A percentile compares a stretch with the other conserved stretches of the same genome.
phyloP scores from a whole-genome alignment of 2,888 invertebrate species.

The Leucophenga maculata region DNA sequence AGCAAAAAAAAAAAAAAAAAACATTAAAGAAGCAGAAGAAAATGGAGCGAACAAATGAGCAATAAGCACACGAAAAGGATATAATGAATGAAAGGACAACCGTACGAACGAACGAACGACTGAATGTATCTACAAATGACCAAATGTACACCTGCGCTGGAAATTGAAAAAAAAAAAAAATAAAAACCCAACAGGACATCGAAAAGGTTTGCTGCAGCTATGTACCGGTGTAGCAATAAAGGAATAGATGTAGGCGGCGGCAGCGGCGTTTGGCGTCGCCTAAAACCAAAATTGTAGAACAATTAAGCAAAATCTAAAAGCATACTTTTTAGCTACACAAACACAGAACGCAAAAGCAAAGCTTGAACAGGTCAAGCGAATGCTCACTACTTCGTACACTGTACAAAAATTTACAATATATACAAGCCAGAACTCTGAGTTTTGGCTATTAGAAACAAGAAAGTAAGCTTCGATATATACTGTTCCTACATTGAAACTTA shows the following conservation, averaged over 20 bases:
- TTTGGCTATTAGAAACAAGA: no score
- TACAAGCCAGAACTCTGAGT: no score
- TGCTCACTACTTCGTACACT: no score
- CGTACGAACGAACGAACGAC: background rate
- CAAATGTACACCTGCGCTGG: slow-evolving; percentile 6
- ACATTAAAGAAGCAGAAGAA: background rate
- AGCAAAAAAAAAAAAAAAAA: no score
- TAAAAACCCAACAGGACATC: no score
- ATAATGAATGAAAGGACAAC: background rate
- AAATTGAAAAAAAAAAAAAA: background rate
- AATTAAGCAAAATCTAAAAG: slow-evolving; percentile 15
- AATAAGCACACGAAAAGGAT: background rate
- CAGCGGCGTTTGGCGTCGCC: background rate
- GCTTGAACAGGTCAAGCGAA: no score
- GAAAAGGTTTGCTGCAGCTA: background rate
- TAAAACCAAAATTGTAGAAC: slow-evolving; percentile 18
- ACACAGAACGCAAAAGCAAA: background rate
- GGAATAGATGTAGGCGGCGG: background rate
- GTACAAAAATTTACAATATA: no score
- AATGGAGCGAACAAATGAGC: background rate
- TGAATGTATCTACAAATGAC: background rate
- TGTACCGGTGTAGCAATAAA: background rate
- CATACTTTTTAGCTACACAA: slow-evolving; percentile 1
- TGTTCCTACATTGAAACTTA: no score
- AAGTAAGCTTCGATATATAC: no score